Conservation (phyloP, 2,113 vertebrate species). For the Eira barbara region DNA sequence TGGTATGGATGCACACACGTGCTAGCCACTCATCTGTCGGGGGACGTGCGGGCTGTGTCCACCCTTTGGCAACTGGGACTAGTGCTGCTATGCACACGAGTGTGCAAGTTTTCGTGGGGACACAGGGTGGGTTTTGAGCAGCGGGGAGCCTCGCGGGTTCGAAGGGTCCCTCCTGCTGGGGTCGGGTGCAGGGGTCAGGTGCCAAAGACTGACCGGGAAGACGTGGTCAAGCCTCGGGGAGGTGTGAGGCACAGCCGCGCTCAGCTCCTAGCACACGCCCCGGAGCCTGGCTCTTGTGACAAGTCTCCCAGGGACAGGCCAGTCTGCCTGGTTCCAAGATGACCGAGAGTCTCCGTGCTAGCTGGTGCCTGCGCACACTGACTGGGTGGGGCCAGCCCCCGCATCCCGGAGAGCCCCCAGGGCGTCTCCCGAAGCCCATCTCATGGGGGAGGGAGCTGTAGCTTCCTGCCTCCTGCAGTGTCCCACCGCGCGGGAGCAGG, state of each 20-base stretch:
- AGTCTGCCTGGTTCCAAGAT: neutral
- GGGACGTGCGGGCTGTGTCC: accelerated
- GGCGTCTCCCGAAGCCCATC: neutral
- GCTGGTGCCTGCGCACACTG: accelerated
- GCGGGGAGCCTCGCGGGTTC: neutral
- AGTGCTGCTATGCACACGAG: accelerated
- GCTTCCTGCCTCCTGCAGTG: neutral
- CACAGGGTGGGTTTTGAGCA: neutral
- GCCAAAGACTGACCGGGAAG: neutral
- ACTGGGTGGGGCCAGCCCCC: accelerated
- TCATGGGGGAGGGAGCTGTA: neutral
- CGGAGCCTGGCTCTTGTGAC: neutral
- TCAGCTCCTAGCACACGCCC: accelerated
- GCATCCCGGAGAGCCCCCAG: accelerated
- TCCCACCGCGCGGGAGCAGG: neutral
- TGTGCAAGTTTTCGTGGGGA: neutral
- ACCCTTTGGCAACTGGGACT: neutral
- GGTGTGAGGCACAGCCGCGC: accelerated
- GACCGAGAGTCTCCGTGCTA: too few species aligned
- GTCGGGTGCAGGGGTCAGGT: neutral
- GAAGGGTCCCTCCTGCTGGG: neutral
- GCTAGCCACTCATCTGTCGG: neutral
- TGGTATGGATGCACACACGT: accelerated
- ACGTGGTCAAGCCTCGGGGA: neutral
- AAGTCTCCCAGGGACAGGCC: neutral